phyloP scores from a whole-genome alignment of 2,797 vertebrate species.

The Silurus aristotelis region DNA sequence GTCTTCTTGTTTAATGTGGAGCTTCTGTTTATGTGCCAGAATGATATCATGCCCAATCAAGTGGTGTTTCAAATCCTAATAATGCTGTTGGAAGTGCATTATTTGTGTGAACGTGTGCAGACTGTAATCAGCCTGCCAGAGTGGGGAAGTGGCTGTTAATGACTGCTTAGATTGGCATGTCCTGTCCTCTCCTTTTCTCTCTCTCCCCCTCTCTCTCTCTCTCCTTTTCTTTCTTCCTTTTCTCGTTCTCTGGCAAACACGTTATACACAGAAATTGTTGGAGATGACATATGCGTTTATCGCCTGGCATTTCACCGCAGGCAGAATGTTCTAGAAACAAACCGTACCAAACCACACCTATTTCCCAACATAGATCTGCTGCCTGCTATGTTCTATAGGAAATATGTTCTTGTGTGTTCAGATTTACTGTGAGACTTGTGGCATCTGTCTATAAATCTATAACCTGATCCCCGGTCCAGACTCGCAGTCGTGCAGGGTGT shows the following conservation, averaged over 20 bases:
- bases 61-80: slow-evolving; percentile 80
- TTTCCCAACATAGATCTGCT: slow-evolving; percentile 15
- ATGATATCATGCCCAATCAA: slow-evolving; percentile 79
- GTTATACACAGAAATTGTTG: slow-evolving; percentile 26
- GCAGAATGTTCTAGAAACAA: slow-evolving; percentile 40
- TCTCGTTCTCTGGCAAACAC: slow-evolving; percentile 38
- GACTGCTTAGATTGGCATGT: slow-evolving; percentile 66
- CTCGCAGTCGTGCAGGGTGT: slow-evolving; percentile 62
- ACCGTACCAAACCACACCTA: background rate
- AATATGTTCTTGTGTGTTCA: slow-evolving; percentile 17
- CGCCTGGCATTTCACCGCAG: slow-evolving; percentile 35
- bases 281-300: slow-evolving; percentile 43
- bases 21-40: slow-evolving; percentile 75
- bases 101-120: slow-evolving; percentile 75
- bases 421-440: slow-evolving; percentile 32
- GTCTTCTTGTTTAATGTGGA: slow-evolving; percentile 70
- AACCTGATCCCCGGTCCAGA: slow-evolving; percentile 65
- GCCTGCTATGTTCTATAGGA: slow-evolving; percentile 19
- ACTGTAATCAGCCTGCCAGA: slow-evolving; percentile 71
- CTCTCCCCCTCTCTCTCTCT: slow-evolving; percentile 11
- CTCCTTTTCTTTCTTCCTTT: background rate
- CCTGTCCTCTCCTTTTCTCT: slow-evolving; percentile 56
- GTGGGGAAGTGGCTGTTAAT: slow-evolving; percentile 67
- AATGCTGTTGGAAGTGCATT: slow-evolving; percentile 79
- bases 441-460: slow-evolving; percentile 55